Conservation (phyloP, 2,888 invertebrate species). For the Celastrina argiolus region DNA sequence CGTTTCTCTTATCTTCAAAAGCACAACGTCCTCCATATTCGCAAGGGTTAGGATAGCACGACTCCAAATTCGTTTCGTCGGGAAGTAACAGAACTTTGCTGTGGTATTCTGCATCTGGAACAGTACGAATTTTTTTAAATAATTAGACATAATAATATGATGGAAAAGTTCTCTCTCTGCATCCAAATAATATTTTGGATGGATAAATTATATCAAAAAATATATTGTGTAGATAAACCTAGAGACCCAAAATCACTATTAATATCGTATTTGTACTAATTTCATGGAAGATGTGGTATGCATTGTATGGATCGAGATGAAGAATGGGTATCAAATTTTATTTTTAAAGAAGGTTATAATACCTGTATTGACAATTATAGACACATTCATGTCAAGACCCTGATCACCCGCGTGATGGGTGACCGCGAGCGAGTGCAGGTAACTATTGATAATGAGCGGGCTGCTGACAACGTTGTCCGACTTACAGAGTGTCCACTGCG, state of each 20-base stretch:
- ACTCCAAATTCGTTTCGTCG: constrained; percentile 79
- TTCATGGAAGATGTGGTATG: too few relatives aligned
- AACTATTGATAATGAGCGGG: constrained; percentile 80
- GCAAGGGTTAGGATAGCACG: constrained; percentile 86
- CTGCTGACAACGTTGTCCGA: constrained; percentile 48
- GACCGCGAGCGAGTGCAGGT: constrained; percentile 81
- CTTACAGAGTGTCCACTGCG: constrained; percentile 82
- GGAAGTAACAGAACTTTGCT: constrained; percentile 79
- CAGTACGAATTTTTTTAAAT: too few relatives aligned
- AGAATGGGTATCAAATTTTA: too few relatives aligned
- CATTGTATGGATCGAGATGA: too few relatives aligned
- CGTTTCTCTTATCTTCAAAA: constrained; percentile 74
- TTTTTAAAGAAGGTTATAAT: too few relatives aligned
- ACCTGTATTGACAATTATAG: constrained; percentile 79
- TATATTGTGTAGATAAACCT: too few relatives aligned
- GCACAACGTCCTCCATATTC: constrained; percentile 83
- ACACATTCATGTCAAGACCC: constrained; percentile 79
- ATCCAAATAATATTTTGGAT: too few relatives aligned
- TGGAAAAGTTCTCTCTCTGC: too few relatives aligned
- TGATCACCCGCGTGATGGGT: constrained; percentile 65
- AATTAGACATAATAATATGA: too few relatives aligned
- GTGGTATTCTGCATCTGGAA: constrained; percentile 80
- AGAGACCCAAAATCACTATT: too few relatives aligned
- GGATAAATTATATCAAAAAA: too few relatives aligned
- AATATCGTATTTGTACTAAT: too few relatives aligned